Evolutionary conservation across 2,797 vertebrate species (phyloP).

Genomic region (Takifugu rubripes): DNA sequence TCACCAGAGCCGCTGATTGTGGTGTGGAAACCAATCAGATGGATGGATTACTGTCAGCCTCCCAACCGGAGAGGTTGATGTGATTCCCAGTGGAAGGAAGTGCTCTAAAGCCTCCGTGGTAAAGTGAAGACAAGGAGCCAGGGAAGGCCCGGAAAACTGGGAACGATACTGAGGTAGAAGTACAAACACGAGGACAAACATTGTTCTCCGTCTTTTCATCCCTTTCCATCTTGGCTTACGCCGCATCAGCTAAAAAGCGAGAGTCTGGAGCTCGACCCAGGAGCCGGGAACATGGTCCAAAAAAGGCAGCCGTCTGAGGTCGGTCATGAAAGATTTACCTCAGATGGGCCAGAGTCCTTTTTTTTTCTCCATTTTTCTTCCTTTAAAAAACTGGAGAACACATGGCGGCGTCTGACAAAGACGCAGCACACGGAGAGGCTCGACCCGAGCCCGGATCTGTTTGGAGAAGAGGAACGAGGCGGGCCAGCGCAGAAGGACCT

Average conservation of each 20-base stretch:
- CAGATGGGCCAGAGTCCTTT: slow-evolving; percentile 25
- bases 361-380: slow-evolving; percentile 26
- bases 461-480: slow-evolving; percentile 60
- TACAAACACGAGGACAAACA: neutral
- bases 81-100: slow-evolving; percentile 39
- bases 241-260: slow-evolving; percentile 20
- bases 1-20: neutral
- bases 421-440: slow-evolving; percentile 42
- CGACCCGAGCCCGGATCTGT: slow-evolving; percentile 61
- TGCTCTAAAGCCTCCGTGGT: slow-evolving; percentile 37
- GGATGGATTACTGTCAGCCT: slow-evolving; percentile 7
- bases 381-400: slow-evolving; percentile 25
- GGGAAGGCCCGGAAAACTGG: neutral
- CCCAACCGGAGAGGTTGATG: slow-evolving; percentile 15
- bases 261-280: slow-evolving; percentile 16
- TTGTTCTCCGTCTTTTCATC: slow-evolving; percentile 19
- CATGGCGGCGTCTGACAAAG: slow-evolving; percentile 51
- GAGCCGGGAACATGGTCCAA: slow-evolving; percentile 19
- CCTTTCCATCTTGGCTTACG: slow-evolving; percentile 24
- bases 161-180: neutral
- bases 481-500: slow-evolving; percentile 53
- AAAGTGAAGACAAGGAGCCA: slow-evolving; percentile 29
- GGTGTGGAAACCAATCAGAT: slow-evolving; percentile 24
- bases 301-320: slow-evolving; percentile 16
- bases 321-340: slow-evolving; percentile 59